phyloP scores from a whole-genome alignment of 2,888 invertebrate genomes.

The Frankliniella intonsa region DNA sequence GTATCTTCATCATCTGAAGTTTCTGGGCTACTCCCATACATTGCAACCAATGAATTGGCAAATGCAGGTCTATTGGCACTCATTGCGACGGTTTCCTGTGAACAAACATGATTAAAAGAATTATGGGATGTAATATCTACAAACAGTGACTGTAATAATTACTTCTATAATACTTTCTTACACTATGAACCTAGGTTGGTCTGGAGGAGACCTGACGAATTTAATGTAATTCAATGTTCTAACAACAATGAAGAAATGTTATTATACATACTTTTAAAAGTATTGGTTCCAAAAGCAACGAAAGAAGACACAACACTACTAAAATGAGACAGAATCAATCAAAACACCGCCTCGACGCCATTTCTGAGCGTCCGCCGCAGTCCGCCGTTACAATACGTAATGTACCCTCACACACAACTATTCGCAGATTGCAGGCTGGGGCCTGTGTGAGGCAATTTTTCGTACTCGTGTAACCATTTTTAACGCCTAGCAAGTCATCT shows the following conservation, averaged over 20 bases:
- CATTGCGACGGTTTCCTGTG: background rate
- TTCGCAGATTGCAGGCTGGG: no score
- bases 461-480: no score
- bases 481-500: no score
- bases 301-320: background rate
- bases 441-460: no score
- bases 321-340: background rate
- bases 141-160: background rate
- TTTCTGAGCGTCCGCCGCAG: background rate
- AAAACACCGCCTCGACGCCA: conserved; percentile 24
- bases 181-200: no score
- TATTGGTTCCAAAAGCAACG: background rate
- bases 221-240: background rate
- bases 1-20: background rate
- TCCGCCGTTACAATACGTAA: no score
- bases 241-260: no score
- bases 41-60: background rate
- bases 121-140: background rate
- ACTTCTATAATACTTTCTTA: no score
- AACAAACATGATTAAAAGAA: background rate
- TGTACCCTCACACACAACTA: no score
- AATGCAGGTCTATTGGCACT: background rate
- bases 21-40: conserved; percentile 9
- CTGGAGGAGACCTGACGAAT: background rate
- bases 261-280: no score